Evolutionary conservation across 1,140 invertebrate genomes (phyloP).

Genomic region (Drosophila aff.): DNA sequence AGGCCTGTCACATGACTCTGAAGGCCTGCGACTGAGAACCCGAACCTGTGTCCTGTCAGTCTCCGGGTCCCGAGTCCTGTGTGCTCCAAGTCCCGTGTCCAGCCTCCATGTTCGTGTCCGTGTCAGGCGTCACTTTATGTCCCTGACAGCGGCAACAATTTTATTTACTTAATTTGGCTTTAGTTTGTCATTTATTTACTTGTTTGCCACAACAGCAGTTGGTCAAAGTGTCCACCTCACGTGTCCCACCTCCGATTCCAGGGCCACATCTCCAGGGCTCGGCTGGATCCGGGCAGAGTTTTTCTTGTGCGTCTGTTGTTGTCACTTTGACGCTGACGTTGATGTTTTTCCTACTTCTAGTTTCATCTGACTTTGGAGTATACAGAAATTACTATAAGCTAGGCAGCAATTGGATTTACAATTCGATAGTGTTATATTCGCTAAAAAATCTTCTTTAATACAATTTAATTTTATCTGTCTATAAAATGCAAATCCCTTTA

Average conservation of each 20-base stretch:
- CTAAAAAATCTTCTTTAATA: not conserved
- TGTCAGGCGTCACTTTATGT: constrained; percentile 78
- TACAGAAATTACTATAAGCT: not conserved
- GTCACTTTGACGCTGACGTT: constrained; percentile 76
- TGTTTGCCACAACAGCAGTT: constrained; percentile 71
- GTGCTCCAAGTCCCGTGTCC: constrained; percentile 21
- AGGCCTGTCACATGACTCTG: constrained; percentile 50
- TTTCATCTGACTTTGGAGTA: not conserved
- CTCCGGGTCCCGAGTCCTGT: constrained; percentile 31
- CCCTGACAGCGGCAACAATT: constrained; percentile 80
- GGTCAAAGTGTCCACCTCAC: constrained; percentile 26
- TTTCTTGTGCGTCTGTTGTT: constrained; percentile 67
- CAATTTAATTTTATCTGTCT: not conserved
- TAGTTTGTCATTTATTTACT: constrained; percentile 84
- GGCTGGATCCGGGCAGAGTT: constrained; percentile 20
- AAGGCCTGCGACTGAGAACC: constrained; percentile 33
- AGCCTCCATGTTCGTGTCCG: constrained; percentile 52
- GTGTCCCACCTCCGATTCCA: constrained; percentile 21
- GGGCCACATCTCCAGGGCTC: constrained; percentile 29
- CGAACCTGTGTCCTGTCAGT: constrained; percentile 37
- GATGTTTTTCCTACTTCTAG: constrained; percentile 30
- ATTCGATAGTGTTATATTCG: not conserved
- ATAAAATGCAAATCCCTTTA: not conserved
- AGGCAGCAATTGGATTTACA: not conserved
- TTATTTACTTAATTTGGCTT: constrained; percentile 84